Base-by-base conservation (phyloP, 2,797 vertebrate genomes). In the Tachyglossus aculeatus region DNA sequence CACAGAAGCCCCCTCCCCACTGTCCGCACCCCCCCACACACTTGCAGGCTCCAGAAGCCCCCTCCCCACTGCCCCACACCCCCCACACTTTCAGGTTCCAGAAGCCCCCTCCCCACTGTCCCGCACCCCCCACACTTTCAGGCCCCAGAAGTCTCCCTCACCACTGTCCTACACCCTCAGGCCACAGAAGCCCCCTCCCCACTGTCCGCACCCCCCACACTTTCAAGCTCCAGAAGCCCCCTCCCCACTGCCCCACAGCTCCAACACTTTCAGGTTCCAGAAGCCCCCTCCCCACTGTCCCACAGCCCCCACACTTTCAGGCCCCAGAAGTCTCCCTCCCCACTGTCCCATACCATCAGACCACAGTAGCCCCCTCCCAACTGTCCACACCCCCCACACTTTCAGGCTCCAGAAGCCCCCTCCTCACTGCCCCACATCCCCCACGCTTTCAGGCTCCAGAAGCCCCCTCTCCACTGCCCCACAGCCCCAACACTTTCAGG, bases 121-220 rank as follows among this genome's bases (percentile, higher is more conserved):
- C 36, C 59, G 72, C 81, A 39, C 45, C 24, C 7, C 52, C 12
- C 4, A 12, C 31, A 4, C 12, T 15, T 39, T 24, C n/a, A 39
- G 9, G 3, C 4, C 31, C 34, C 1, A 6, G 0, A 21, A 31
- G 2, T 29, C 37, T n/a, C 3, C 32, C 25, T 3, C 2, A n/a
- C n/a, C n/a, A n/a, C n/a, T n/a, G n/a, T n/a, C n/a, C 21, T 5
- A 21, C 5, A 6, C 5, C 24, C 16, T 24, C 5, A 5, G 5
- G 12, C 21, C 13, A 5, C 5, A 24, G 43, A 24, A 15, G 2
- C 43, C 16, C 43, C 22, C 22, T 44, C 13, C 11, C n/a, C 40
- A 43, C 19, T 10, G 3, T 9, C 4, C 22, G 5, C 9, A 43
- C 9, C 22, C 40, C n/a, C n/a, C 22, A 40, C n/a, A n/a, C 40